Conservation (phyloP, 2,797 vertebrate species). For the Premnoplex brunnescens region DNA sequence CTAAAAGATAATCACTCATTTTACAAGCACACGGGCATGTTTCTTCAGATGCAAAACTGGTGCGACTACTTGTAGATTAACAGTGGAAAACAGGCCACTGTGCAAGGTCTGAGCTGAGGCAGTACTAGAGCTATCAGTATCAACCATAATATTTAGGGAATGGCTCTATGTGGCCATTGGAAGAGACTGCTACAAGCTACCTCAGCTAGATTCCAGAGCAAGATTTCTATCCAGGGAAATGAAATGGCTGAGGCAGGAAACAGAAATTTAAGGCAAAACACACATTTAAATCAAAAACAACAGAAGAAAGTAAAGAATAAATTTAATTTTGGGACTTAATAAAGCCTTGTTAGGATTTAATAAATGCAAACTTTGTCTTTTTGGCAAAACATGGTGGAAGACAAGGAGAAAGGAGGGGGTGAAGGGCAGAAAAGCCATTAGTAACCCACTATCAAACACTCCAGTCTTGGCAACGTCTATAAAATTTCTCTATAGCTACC, state of each 20-base stretch:
- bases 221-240: background rate
- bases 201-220: background rate
- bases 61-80: background rate
- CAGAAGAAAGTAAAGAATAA: background rate
- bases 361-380: background rate
- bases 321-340: background rate
- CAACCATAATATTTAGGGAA: rapidly evolving
- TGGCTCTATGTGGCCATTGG: background rate
- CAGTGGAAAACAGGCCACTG: background rate
- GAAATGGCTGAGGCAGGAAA: background rate
- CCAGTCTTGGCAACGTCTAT: background rate
- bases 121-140: too few species aligned
- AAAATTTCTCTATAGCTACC: background rate
- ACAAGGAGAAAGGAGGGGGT: background rate
- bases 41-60: background rate
- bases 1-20: background rate
- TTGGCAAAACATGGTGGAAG: background rate
- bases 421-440: background rate
- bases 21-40: background rate
- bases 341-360: background rate
- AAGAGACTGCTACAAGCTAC: background rate
- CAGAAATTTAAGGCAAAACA: background rate
- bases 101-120: background rate
- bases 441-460: background rate
- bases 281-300: background rate